phyloP scores from a whole-genome alignment of 2,113 vertebrate species.

The Pseudorectes ferrugineus region DNA sequence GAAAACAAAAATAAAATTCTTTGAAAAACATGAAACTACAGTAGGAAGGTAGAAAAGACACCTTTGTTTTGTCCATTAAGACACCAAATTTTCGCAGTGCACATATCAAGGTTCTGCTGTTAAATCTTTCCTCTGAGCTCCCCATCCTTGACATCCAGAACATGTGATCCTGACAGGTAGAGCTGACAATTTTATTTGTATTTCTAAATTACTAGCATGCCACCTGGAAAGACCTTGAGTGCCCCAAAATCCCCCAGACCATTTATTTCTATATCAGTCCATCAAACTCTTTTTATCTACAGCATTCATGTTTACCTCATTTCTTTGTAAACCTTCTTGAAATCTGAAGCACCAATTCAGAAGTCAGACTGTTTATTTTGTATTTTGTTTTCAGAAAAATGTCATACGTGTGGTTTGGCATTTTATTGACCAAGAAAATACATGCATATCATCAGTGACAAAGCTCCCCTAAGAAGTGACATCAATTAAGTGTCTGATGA shows the following conservation, averaged over 20 bases:
- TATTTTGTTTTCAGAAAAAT: background rate
- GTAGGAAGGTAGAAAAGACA: background rate
- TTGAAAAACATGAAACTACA: background rate
- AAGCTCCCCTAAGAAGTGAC: background rate
- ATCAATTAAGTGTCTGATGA: background rate
- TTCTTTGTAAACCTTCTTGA: background rate
- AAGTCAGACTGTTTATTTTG: background rate
- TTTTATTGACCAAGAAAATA: background rate
- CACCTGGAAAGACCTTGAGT: background rate
- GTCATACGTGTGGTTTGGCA: background rate
- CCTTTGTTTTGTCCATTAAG: background rate
- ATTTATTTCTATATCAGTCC: background rate
- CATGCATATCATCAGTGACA: background rate
- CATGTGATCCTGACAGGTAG: background rate
- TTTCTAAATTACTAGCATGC: conserved; percentile 4
- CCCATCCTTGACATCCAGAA: conserved; percentile 11
- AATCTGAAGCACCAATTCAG: background rate
- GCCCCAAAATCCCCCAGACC: background rate
- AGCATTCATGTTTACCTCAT: background rate
- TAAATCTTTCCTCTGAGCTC: background rate
- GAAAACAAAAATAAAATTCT: background rate
- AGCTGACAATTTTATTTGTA: conserved; percentile 24
- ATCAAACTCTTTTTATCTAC: background rate
- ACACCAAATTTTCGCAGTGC: background rate
- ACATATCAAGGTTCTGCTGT: background rate